Percentiles rank a stretch among this genome's conserved stretches.
Conservation (phyloP, 1,140 invertebrate genomes). For the Lycorma delicatula region DNA sequence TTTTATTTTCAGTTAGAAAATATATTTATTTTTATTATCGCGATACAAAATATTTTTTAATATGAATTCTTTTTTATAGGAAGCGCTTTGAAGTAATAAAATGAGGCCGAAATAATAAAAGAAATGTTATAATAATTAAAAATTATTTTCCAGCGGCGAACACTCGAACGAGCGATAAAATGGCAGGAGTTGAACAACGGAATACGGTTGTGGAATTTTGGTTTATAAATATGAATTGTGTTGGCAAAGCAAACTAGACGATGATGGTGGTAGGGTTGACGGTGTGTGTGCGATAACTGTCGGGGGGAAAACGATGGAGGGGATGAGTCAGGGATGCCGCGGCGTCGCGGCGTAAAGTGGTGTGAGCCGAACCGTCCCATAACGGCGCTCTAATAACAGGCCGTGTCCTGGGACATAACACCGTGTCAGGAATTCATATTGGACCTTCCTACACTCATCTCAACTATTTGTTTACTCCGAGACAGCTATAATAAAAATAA, state of each 20-base stretch:
- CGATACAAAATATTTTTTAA: too few species aligned
- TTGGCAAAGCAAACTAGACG: constrained; percentile 3
- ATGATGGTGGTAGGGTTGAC: background rate
- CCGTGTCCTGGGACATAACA: constrained; percentile 1
- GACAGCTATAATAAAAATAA: constrained; percentile 1
- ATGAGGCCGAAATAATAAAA: too few species aligned
- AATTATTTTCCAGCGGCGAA: too few species aligned
- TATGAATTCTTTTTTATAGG: too few species aligned
- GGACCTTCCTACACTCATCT: background rate
- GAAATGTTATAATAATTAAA: too few species aligned
- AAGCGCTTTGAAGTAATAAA: too few species aligned
- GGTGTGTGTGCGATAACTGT: background rate
- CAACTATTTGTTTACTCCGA: constrained; percentile 2
- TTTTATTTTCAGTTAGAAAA: too few species aligned
- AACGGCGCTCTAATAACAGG: constrained; percentile 3
- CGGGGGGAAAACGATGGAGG: background rate
- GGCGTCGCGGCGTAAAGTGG: too few species aligned
- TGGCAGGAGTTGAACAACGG: background rate
- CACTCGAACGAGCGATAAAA: too few species aligned
- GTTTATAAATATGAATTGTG: constrained; percentile 7
- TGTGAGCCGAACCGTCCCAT: too few species aligned
- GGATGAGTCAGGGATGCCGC: too few species aligned
- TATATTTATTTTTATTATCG: too few species aligned
- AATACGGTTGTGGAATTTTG: background rate
- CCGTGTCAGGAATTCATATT: constrained; percentile 7